Base-by-base conservation (phyloP, 2,888 invertebrate species). In the Cyaniris semiargus region DNA sequence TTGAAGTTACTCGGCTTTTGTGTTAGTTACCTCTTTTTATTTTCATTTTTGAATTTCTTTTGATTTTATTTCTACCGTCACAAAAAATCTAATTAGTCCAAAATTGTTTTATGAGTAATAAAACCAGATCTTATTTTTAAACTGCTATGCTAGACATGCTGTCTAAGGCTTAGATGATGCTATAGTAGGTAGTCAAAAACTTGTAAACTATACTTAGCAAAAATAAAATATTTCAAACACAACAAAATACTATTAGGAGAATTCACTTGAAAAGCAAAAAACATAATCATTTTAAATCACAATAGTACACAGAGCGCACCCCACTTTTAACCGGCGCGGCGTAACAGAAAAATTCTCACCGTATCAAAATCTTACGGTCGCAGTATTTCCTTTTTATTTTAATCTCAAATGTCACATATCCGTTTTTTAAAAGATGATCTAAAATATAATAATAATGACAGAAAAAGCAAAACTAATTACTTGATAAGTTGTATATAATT, bases 381-480 rank as follows among this genome's bases (percentile, higher is more conserved):
- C 53, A 48, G 27, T 53, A 74, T 74, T 74, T 48, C 13, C 13
- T 21, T 15, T 48, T 48, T 23, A 74, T 74, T 74, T 48, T 53
- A 72, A 74, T 27, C 23, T 53, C 15, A 48, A 23, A 70, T 23
- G 74, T 44, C 44, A 48, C 74, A 53, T 23, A 15, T 10, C 72
- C 21, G 27, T 27, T 72, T 71, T 15, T 44, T 13, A 5, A 48
- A 44, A 21, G 3, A 60, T 60, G 13, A 13, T 10, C 0, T 13
- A 23, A 13, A 7, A 8, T 7, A 60, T 60, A 8, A 60, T 21
- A 60, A 21, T 60, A 10, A 23, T 10, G 56, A n/a, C 7, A 8
- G 21, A 58, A n/a, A 58, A n/a, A 8, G 1, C 10, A 21, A 4
- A 60, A 53, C 18, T 53, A 5, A 53, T 53, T 53, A 53, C 53